Evolutionary conservation across 2,113 vertebrate genomes (phyloP).

Genomic region (Sturnus vulgaris): DNA sequence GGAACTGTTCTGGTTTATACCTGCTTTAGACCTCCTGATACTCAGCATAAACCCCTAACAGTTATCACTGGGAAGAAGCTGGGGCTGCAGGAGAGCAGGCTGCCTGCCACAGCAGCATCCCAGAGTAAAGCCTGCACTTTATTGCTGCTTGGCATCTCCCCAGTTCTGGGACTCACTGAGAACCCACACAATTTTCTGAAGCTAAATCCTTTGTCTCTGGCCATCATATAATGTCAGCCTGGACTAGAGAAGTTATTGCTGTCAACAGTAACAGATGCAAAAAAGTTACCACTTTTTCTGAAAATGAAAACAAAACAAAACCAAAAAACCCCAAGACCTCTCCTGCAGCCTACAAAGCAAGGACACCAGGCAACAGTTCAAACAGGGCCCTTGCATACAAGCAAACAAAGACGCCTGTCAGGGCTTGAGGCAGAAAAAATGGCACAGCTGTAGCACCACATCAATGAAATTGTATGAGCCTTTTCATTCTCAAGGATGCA

Average conservation of each 20-base stretch:
- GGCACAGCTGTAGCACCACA: constrained; percentile 5
- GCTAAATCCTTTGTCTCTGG: background rate
- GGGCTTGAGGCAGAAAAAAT: background rate
- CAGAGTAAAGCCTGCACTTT: background rate
- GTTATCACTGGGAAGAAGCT: background rate
- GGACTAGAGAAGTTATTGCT: background rate
- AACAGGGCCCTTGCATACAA: background rate
- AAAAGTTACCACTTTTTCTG: background rate
- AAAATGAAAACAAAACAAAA: background rate
- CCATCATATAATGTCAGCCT: background rate
- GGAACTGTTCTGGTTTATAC: background rate
- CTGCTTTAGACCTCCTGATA: background rate
- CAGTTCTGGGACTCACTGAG: background rate
- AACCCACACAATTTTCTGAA: background rate
- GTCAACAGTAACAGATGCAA: background rate
- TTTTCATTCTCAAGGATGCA: constrained; percentile 3
- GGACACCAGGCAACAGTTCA: background rate
- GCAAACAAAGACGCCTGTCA: background rate
- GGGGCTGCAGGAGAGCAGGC: background rate
- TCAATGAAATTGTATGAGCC: background rate
- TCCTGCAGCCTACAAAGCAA: background rate
- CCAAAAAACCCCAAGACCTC: background rate
- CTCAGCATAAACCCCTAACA: background rate
- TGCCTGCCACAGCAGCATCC: background rate
- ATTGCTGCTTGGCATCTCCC: background rate